These are phyloP conservation scores for Arenaria interpres DNA, from an alignment of 2,113 vertebrate species.

Conservation along the genomic window DNA sequence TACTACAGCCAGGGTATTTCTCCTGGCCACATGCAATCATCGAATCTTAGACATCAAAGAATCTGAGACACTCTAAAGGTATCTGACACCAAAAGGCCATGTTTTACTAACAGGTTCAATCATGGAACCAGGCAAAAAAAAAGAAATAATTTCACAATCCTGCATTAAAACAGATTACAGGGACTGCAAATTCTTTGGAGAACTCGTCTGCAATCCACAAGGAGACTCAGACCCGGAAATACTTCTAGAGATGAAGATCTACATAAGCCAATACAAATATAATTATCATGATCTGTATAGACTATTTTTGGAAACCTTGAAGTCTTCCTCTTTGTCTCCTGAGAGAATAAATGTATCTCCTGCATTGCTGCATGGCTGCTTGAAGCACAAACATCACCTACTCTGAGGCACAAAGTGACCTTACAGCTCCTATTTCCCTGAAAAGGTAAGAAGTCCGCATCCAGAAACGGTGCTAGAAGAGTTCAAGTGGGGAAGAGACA, in stretches of 20 bases:
- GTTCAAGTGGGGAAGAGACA: neutral
- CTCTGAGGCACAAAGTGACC: neutral
- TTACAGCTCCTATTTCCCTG: neutral
- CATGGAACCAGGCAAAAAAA: neutral
- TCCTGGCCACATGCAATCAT: rapidly evolving
- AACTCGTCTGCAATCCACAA: neutral
- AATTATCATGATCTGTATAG: neutral
- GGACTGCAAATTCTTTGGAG: neutral
- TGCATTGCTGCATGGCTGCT: neutral
- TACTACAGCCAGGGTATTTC: neutral
- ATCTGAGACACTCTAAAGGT: neutral
- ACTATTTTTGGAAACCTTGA: neutral
- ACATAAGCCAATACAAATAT: neutral
- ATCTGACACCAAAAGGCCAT: neutral
- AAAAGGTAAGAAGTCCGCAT: neutral
- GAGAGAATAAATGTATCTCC: neutral
- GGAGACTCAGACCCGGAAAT: neutral
- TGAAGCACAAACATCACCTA: neutral
- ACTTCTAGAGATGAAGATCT: neutral
- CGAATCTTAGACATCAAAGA: neutral
- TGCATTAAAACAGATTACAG: neutral
- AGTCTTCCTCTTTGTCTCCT: neutral
- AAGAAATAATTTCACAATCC: neutral
- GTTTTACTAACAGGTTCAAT: neutral
- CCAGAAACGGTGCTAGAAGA: neutral